These are phyloP conservation scores for Neoascia interrupta DNA, from an alignment of 2,888 invertebrate species.

Conservation along the genomic window DNA sequence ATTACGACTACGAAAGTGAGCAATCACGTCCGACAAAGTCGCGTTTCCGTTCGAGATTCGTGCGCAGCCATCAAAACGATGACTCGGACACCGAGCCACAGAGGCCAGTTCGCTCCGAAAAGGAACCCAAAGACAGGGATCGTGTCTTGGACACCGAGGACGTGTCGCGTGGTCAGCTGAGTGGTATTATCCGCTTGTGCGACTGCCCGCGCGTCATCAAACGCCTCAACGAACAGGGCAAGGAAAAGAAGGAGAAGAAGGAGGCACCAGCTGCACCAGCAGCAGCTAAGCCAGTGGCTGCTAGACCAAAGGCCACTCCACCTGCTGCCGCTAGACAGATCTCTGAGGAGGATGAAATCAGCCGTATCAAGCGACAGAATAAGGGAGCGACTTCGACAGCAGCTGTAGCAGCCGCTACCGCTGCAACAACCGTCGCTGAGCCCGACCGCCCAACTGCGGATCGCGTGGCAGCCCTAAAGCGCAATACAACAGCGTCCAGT, in stretches of 20 bases:
- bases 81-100: constrained; percentile 88
- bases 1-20: constrained; percentile 86
- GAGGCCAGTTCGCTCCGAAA: constrained; percentile 83
- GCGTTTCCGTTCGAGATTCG: constrained; percentile 87
- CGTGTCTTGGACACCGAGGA: constrained; percentile 93
- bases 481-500: constrained; percentile 74
- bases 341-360: constrained; percentile 94
- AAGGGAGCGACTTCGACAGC: constrained; percentile 85
- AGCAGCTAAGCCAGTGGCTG: constrained; percentile 81
- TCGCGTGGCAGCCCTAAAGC: constrained; percentile 80
- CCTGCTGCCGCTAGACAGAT: constrained; percentile 87
- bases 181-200: constrained; percentile 92
- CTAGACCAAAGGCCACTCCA: constrained; percentile 80
- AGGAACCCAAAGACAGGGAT: constrained; percentile 83
- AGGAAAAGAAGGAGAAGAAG: constrained; percentile 88
- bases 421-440: constrained; percentile 78
- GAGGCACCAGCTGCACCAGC: constrained; percentile 84
- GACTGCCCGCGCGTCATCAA: constrained; percentile 95
- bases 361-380: constrained; percentile 92
- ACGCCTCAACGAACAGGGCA: constrained; percentile 90
- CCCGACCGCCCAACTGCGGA: constrained; percentile 82
- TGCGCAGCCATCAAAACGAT: constrained; percentile 86
- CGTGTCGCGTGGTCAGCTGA: constrained; percentile 90
- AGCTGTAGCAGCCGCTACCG: constrained; percentile 74
- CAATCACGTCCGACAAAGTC: constrained; percentile 83